Evolutionary conservation across 2,888 invertebrate genomes (phyloP).

Genomic region (Orgyia antiqua): DNA sequence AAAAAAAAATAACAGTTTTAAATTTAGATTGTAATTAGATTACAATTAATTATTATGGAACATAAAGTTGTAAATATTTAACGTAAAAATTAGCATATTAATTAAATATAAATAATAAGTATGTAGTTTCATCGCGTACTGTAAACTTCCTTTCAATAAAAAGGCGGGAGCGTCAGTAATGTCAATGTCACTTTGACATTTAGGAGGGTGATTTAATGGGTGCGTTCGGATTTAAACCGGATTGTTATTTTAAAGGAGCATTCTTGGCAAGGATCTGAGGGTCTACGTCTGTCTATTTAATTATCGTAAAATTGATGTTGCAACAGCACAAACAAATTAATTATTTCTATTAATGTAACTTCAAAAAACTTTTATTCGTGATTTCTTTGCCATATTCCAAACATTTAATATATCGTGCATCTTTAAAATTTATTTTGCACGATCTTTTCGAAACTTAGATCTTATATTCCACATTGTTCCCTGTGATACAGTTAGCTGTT

Average conservation of each 20-base stretch:
- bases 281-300: conserved; percentile 26
- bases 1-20: not conserved
- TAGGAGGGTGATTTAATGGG: conserved; percentile 50
- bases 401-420: too few species aligned
- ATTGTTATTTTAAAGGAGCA: conserved; percentile 49
- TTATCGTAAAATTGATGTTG: conserved; percentile 9
- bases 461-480: too few species aligned
- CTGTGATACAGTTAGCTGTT: too few species aligned
- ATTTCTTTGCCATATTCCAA: too few species aligned
- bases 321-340: too few species aligned
- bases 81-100: conserved; percentile 12
- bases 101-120: conserved; percentile 18
- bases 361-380: too few species aligned
- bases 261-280: conserved; percentile 20
- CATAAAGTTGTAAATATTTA: not conserved
- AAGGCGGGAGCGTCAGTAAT: conserved; percentile 44
- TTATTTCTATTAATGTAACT: too few species aligned
- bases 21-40: not conserved
- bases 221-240: conserved; percentile 54
- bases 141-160: conserved; percentile 16
- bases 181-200: conserved; percentile 67
- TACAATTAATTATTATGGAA: not conserved
- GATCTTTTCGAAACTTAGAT: too few species aligned
- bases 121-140: too few species aligned
- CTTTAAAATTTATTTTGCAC: too few species aligned